Evolutionary conservation across 2,797 vertebrate genomes (phyloP).

Genomic region (Choloepus didactylus): DNA sequence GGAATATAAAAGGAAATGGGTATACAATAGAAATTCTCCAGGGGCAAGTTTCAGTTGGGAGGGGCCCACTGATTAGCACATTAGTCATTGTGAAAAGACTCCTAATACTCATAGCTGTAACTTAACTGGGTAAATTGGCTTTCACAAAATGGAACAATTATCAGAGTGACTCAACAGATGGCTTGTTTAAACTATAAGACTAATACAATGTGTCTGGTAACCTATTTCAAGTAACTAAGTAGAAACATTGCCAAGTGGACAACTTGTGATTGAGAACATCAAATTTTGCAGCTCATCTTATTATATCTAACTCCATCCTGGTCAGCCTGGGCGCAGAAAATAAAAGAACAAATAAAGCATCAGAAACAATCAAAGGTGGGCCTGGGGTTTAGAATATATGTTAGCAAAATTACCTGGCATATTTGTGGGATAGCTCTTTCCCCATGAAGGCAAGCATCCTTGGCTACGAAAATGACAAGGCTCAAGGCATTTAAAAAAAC

Average conservation of each 20-base stretch:
- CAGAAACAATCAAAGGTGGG: slow-evolving; percentile 17
- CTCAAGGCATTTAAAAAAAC: background rate
- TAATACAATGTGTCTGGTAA: slow-evolving; percentile 55
- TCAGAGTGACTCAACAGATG: slow-evolving; percentile 58
- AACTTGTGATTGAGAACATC: slow-evolving; percentile 53
- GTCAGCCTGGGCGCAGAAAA: slow-evolving; percentile 31
- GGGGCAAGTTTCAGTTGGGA: slow-evolving; percentile 14
- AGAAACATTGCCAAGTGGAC: slow-evolving; percentile 47
- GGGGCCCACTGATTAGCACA: background rate
- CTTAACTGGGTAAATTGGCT: slow-evolving; percentile 17
- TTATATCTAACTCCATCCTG: slow-evolving; percentile 15
- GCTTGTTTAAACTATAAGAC: slow-evolving; percentile 57
- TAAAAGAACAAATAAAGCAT: slow-evolving; percentile 45
- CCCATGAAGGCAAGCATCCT: background rate
- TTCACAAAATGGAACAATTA: slow-evolving; percentile 61
- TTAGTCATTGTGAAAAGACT: background rate
- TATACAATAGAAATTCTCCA: slow-evolving; percentile 2
- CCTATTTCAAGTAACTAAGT: slow-evolving; percentile 64
- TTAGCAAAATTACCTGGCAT: background rate
- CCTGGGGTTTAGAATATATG: background rate
- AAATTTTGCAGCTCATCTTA: slow-evolving; percentile 39
- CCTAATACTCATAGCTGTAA: background rate
- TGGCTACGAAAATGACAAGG: background rate
- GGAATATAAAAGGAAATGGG: background rate
- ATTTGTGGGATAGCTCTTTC: background rate